Conservation (phyloP, 2,888 invertebrate genomes). For the Limnephilus rhombicus region DNA sequence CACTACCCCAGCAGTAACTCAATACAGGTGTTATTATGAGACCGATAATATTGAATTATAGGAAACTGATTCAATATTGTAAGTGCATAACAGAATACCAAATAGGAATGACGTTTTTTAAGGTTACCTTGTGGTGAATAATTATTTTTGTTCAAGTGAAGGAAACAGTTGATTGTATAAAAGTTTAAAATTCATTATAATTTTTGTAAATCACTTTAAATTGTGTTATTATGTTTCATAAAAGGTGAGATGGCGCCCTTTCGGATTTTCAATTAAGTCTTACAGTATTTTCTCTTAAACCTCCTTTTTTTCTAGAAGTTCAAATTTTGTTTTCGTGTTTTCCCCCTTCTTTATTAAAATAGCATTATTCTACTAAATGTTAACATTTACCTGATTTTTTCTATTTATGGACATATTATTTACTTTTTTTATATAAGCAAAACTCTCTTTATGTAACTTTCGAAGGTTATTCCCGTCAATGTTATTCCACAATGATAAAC, state of each 20-base stretch:
- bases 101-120: background rate
- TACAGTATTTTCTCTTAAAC: background rate
- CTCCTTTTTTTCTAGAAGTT: background rate
- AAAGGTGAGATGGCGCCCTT: background rate
- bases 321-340: background rate
- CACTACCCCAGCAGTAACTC: background rate
- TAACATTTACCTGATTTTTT: too few relatives aligned
- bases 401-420: too few relatives aligned
- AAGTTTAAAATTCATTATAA: background rate
- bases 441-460: too few relatives aligned
- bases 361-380: too few relatives aligned
- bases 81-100: background rate
- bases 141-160: background rate
- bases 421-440: too few relatives aligned
- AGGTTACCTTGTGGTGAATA: background rate
- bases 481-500: too few relatives aligned
- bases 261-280: background rate
- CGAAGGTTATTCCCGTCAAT: too few relatives aligned
- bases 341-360: too few relatives aligned
- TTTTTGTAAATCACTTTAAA: background rate
- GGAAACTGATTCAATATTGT: background rate
- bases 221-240: background rate
- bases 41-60: background rate
- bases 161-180: background rate
- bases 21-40: conserved; percentile 4